phyloP scores from a whole-genome alignment of 2,113 vertebrate species.

The Tachycineta bicolor region DNA sequence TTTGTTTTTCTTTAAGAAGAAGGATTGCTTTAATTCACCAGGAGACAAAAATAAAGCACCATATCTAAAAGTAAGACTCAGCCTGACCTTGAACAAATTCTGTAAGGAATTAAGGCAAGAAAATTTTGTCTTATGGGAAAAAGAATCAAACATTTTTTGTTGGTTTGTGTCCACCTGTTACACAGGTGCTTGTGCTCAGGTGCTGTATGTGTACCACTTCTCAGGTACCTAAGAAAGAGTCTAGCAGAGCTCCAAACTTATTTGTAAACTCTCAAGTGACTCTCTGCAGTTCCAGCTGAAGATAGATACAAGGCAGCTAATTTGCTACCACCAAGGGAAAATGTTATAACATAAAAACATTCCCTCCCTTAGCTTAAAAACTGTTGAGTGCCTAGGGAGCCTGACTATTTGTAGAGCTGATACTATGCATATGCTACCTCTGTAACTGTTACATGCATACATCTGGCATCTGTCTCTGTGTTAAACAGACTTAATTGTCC shows the following conservation, averaged over 20 bases:
- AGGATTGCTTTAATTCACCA: neutral
- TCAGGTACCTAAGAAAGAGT: conserved; percentile 13
- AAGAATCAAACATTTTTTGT: neutral
- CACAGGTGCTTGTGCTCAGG: neutral
- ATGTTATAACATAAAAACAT: conserved; percentile 73
- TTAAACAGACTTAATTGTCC: conserved; percentile 62
- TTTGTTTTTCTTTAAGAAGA: conserved; percentile 2
- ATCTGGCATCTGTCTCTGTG: conserved; percentile 56
- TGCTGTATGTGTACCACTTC: neutral
- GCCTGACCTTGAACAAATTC: conserved; percentile 2
- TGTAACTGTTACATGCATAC: conserved; percentile 47
- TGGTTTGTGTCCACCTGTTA: neutral
- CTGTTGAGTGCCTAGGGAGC: conserved; percentile 45
- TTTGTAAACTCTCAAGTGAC: conserved; percentile 58
- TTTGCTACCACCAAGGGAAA: conserved; percentile 72
- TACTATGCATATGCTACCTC: conserved; percentile 59
- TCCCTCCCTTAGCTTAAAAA: conserved; percentile 67
- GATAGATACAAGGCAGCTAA: conserved; percentile 70
- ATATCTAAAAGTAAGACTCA: neutral
- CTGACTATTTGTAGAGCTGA: conserved; percentile 62
- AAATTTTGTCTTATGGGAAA: neutral
- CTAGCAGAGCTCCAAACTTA: conserved; percentile 42
- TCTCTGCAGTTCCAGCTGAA: conserved; percentile 31
- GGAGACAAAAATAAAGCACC: neutral
- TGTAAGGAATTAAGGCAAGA: neutral